Conservation (phyloP, 2,113 vertebrate genomes). For the Hymenochirus boettgeri region DNA sequence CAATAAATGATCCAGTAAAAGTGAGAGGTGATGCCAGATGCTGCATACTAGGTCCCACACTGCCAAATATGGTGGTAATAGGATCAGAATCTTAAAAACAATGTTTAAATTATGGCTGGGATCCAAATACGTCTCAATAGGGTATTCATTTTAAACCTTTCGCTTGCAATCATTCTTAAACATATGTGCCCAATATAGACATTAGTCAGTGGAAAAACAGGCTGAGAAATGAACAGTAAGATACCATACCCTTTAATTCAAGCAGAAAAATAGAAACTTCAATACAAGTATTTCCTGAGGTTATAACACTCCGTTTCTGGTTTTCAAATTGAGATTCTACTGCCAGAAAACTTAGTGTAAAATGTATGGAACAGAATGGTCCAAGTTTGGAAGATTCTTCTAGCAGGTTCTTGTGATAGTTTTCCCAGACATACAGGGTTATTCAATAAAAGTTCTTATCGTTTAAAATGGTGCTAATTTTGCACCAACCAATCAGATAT, state of each 20-base stretch:
- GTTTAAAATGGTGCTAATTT: too few species aligned
- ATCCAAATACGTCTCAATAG: slow-evolving; percentile 29
- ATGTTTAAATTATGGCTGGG: slow-evolving; percentile 32
- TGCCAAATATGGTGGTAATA: slow-evolving; percentile 33
- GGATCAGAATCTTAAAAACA: slow-evolving; percentile 28
- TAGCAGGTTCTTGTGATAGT: slow-evolving; percentile 22
- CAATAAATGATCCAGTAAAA: slow-evolving; percentile 26
- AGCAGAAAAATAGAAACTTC: slow-evolving; percentile 2
- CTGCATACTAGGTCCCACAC: slow-evolving; percentile 5
- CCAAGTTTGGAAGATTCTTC: background rate
- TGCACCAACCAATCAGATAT: too few species aligned
- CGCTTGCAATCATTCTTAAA: slow-evolving; percentile 19
- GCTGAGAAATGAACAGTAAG: slow-evolving; percentile 20
- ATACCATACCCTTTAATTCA: slow-evolving; percentile 10
- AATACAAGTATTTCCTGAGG: slow-evolving; percentile 24
- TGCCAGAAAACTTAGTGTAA: slow-evolving; percentile 17
- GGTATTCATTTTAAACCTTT: slow-evolving; percentile 38
- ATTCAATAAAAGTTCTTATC: too few species aligned
- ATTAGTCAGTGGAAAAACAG: too few species aligned
- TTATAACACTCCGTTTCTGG: slow-evolving; percentile 10
- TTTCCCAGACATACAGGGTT: slow-evolving; percentile 35
- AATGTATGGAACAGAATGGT: slow-evolving; percentile 9
- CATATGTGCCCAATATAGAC: too few species aligned
- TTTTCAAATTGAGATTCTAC: slow-evolving; percentile 23
- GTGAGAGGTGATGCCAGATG: slow-evolving; percentile 31